Evolutionary conservation across 2,888 invertebrate species (phyloP), one percentile per base, ranked within the genome.

Genomic region (Congeria kusceri): DNA sequence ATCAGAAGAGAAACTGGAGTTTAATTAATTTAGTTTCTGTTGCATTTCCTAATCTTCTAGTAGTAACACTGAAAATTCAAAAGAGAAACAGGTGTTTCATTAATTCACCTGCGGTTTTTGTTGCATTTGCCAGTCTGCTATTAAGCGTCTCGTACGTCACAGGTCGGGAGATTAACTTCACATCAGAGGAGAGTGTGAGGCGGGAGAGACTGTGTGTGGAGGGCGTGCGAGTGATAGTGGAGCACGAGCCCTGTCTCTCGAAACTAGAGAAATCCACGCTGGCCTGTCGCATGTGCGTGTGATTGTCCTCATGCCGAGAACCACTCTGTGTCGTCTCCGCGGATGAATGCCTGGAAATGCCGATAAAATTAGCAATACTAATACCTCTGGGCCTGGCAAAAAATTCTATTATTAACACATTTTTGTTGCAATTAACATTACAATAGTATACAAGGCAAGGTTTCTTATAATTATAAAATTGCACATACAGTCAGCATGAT

Each of bases 201-300:
- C 76, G 32, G 18, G 82, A 72, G 75, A 78, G 61, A 65, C 77
- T 81, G 15, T 72, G 68, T 23, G 68, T 72, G 20, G 80, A 80
- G 44, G 79, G 74, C 25, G 74, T 65, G 15, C 72, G 67, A 23
- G 64, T 57, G 2, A 80, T 59, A 25, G 71, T 76, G 23, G 64
- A 44, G 3, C 58, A 46, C 13, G 77, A 66, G 3, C 64, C 69
- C 15, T 64, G 69, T 46, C 57, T 66, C 1, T 66, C 65, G 18
- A 68, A 47, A 9, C 57, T 28, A 5, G 81, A 68, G 15, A 85
- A 62, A 71, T 88, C 88, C 23, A 79, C 72, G 3, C 86, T 85
- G 2, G 85, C 83, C 56, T 85, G 84, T 3, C 87, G 71, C 46
- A 83, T 75, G 49, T 86, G 86, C 9, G 73, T 9, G 46, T 73